These are phyloP conservation scores for Yponomeuta plumbellus DNA, from an alignment of 2,888 invertebrate species.

Conservation along the genomic window DNA sequence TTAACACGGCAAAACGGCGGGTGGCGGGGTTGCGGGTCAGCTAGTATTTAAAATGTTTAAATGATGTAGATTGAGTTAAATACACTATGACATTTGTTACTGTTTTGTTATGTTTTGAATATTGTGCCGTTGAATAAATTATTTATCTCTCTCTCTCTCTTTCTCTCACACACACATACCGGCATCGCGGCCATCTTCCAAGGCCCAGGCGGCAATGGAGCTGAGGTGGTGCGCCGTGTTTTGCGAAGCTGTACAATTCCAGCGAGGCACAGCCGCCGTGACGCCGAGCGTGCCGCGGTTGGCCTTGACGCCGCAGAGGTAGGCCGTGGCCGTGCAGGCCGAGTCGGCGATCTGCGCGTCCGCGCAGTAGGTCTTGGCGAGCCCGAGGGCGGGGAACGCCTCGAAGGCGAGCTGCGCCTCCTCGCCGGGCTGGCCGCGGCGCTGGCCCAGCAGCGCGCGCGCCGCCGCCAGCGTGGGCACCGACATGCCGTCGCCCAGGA, in stretches of 20 bases:
- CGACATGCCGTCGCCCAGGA: conserved; percentile 80
- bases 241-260: conserved; percentile 55
- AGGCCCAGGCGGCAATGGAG: conserved; percentile 76
- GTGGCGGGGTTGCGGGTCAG: too few species aligned
- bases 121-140: too few species aligned
- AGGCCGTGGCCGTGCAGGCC: conserved; percentile 54
- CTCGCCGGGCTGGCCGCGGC: conserved; percentile 68
- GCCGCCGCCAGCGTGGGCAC: too few species aligned
- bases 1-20: too few species aligned
- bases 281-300: conserved; percentile 68
- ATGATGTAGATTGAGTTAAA: too few species aligned
- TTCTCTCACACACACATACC: too few species aligned
- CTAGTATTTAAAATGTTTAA: too few species aligned
- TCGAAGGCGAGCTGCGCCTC: conserved; percentile 77
- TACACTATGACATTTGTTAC: background rate
- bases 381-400: conserved; percentile 75
- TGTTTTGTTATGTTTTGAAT: too few species aligned
- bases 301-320: conserved; percentile 64
- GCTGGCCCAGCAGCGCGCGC: conserved; percentile 78
- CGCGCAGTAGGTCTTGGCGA: conserved; percentile 61
- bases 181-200: conserved; percentile 58
- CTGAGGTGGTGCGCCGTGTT: conserved; percentile 57
- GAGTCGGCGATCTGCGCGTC: conserved; percentile 71
- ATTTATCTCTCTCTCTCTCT: too few species aligned
- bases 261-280: conserved; percentile 55